Evolutionary conservation across 2,888 invertebrate species (phyloP).

Genomic region (Drosophila neoperkinsi): DNA sequence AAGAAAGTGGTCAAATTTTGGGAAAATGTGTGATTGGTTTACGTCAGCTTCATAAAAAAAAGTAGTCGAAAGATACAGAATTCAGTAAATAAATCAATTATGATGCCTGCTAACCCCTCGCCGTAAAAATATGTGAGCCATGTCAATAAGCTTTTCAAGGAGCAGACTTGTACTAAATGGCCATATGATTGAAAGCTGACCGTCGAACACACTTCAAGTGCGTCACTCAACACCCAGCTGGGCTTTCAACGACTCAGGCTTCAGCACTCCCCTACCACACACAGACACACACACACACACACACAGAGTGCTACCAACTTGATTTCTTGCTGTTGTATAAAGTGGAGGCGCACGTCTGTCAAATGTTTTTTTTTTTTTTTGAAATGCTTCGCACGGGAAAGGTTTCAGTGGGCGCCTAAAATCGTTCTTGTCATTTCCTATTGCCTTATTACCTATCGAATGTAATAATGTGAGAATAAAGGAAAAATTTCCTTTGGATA

Average conservation of each 20-base stretch:
- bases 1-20: conserved; percentile 32
- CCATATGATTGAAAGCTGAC: conserved; percentile 70
- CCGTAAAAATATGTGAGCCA: conserved; percentile 16
- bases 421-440: conserved; percentile 42
- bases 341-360: conserved; percentile 1
- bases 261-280: background rate
- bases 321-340: background rate
- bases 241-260: conserved; percentile 32
- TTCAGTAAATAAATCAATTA: conserved; percentile 61
- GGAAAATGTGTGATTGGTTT: conserved; percentile 61
- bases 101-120: background rate
- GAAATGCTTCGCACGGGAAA: background rate
- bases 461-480: conserved; percentile 33
- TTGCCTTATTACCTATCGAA: conserved; percentile 46
- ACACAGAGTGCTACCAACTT: conserved; percentile 1
- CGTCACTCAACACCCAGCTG: conserved; percentile 29
- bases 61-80: conserved; percentile 5
- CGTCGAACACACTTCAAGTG: conserved; percentile 19
- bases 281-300: background rate
- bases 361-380: background rate
- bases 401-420: conserved; percentile 12
- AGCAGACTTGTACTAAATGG: conserved; percentile 51
- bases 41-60: conserved; percentile 21
- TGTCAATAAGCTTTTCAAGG: conserved; percentile 37
- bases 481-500: conserved; percentile 2